A percentile compares a stretch with the other conserved stretches of the same genome.
Conservation (phyloP, 2,888 invertebrate species). For the Drosophila fulvimacula region DNA sequence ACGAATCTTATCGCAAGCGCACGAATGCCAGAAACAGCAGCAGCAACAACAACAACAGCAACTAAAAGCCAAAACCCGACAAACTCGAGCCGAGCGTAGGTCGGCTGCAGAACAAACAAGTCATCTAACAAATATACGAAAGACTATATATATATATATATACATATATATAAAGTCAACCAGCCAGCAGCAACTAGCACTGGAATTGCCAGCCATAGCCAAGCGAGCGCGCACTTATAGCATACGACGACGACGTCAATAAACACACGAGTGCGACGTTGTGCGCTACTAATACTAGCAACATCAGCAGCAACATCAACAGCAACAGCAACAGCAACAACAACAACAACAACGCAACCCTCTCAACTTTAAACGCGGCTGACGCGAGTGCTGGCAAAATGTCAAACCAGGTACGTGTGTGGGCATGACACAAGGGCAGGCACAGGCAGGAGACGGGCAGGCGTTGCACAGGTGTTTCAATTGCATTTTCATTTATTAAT, state of each 20-base stretch:
- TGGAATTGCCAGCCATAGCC: slow-evolving; percentile 52
- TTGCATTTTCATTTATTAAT: slow-evolving; percentile 24
- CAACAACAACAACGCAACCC: slow-evolving; percentile 61
- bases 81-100: slow-evolving; percentile 60
- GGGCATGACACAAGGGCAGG: slow-evolving; percentile 50
- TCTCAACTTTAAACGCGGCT: slow-evolving; percentile 50
- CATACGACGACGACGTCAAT: slow-evolving; percentile 65
- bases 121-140: slow-evolving; percentile 63
- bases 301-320: slow-evolving; percentile 14
- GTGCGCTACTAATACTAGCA: slow-evolving; percentile 61
- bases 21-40: slow-evolving; percentile 58
- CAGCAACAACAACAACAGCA: slow-evolving; percentile 38
- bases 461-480: slow-evolving; percentile 15
- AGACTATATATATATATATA: slow-evolving; percentile 29
- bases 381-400: slow-evolving; percentile 60
- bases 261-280: slow-evolving; percentile 57
- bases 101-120: slow-evolving; percentile 78
- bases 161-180: slow-evolving; percentile 17
- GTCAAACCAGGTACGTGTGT: slow-evolving; percentile 64
- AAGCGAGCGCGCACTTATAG: slow-evolving; percentile 69
- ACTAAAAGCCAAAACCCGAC: slow-evolving; percentile 46
- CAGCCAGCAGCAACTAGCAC: slow-evolving; percentile 44
- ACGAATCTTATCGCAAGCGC: slow-evolving; percentile 77
- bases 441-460: slow-evolving; percentile 4
- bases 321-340: slow-evolving; percentile 16